Evolutionary conservation across 2,888 invertebrate genomes (phyloP).

Genomic region (Ametastegia equiseti): DNA sequence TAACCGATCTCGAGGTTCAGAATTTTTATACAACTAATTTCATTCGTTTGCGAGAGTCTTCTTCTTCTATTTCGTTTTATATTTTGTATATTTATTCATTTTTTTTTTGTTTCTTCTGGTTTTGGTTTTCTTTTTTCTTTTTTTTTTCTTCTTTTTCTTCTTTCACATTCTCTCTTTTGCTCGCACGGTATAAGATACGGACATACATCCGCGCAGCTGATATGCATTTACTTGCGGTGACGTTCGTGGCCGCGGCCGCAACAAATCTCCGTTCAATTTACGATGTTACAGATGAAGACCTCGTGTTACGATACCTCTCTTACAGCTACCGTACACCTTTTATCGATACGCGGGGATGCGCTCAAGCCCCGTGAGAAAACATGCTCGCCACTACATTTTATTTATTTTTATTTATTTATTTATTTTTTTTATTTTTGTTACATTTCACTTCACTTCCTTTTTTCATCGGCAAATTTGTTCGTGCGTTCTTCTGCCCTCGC

Average conservation of each 20-base stretch:
- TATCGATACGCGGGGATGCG: constrained; percentile 42
- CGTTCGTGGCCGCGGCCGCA: constrained; percentile 63
- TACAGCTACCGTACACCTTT: constrained; percentile 32
- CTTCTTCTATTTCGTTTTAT: neutral
- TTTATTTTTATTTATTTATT: neutral
- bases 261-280: constrained; percentile 72
- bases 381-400: constrained; percentile 42
- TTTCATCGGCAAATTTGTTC: constrained; percentile 48
- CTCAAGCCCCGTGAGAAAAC: constrained; percentile 43
- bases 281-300: constrained; percentile 69
- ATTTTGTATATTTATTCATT: neutral
- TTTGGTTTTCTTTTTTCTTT: neutral
- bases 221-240: constrained; percentile 71
- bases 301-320: constrained; percentile 51
- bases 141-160: neutral
- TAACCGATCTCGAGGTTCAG: neutral
- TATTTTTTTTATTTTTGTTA: constrained; percentile 44
- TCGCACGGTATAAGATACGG: neutral
- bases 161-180: neutral
- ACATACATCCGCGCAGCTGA: constrained; percentile 55
- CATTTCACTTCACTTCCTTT: constrained; percentile 46
- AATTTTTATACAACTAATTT: neutral
- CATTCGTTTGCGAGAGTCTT: too few relatives aligned
- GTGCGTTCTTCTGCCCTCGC: constrained; percentile 8
- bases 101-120: neutral